phyloP scores from a whole-genome alignment of 2,113 vertebrate genomes.

The Cercopithecus mona region DNA sequence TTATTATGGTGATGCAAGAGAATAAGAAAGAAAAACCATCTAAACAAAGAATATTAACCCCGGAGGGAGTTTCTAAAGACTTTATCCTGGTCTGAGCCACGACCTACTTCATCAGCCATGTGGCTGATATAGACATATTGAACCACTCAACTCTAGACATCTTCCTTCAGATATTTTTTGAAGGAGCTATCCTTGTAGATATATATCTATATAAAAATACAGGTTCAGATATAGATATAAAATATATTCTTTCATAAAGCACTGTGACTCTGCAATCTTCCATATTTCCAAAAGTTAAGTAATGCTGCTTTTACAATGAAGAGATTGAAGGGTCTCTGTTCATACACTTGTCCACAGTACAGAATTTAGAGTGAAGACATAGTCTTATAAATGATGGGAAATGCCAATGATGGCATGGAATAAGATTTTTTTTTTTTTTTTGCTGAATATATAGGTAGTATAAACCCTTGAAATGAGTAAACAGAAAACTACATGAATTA shows the following conservation, averaged over 20 bases:
- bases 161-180: not conserved
- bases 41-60: not conserved
- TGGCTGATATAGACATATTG: not conserved
- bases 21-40: not conserved
- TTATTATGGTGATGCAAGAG: not conserved
- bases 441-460: not conserved
- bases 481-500: conserved; percentile 47
- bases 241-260: not conserved
- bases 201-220: not conserved
- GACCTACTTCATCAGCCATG: not conserved
- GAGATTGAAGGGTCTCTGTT: not conserved
- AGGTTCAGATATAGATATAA: not conserved
- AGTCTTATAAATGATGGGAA: not conserved
- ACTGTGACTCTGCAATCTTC: not conserved
- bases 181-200: not conserved
- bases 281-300: not conserved
- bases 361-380: conserved; percentile 30
- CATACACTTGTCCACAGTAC: not conserved
- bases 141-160: not conserved
- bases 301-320: conserved; percentile 9
- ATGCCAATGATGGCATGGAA: not conserved
- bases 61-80: not conserved
- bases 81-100: not conserved
- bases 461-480: conserved; percentile 31
- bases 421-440: conserved; percentile 27